These are phyloP conservation scores for Oryzias woworae DNA, from an alignment of 2,113 vertebrate genomes.

Conservation along the genomic window DNA sequence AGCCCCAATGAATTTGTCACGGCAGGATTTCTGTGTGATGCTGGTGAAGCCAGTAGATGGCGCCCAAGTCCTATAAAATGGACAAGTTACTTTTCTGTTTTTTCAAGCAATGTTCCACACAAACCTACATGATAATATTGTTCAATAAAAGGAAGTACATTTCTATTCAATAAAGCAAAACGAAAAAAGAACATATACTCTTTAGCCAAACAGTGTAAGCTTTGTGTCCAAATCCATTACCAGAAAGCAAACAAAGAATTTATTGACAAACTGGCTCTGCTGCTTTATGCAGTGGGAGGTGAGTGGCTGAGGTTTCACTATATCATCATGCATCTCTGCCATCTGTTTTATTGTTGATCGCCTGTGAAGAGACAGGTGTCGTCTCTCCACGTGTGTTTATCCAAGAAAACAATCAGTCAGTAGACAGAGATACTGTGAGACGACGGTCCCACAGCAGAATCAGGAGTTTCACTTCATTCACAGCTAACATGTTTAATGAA, in stretches of 20 bases:
- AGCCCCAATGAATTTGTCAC: too few species aligned
- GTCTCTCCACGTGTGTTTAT: constrained; percentile 42
- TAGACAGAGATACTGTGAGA: constrained; percentile 30
- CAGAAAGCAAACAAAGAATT: constrained; percentile 46
- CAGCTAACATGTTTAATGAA: too few species aligned
- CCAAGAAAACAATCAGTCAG: constrained; percentile 26
- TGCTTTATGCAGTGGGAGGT: constrained; percentile 17
- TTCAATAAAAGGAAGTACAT: too few species aligned
- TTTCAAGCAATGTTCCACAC: too few species aligned
- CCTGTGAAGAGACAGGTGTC: constrained; percentile 54
- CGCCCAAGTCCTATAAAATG: constrained; percentile 15
- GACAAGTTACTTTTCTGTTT: too few species aligned
- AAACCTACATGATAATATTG: too few species aligned
- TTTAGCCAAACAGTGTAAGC: constrained; percentile 33
- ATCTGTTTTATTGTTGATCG: constrained; percentile 59
- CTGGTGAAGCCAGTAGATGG: constrained; percentile 45
- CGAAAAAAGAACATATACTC: not conserved
- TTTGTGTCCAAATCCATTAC: constrained; percentile 32
- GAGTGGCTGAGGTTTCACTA: constrained; percentile 44
- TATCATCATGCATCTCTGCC: constrained; percentile 49
- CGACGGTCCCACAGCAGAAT: not conserved
- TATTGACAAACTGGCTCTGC: constrained; percentile 35
- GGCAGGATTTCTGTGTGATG: not conserved
- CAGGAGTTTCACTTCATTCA: constrained; percentile 1
- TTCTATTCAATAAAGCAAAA: constrained; percentile 14